Evolutionary conservation across 1,140 invertebrate species (phyloP).

Genomic region (Drosophila neocordata): DNA sequence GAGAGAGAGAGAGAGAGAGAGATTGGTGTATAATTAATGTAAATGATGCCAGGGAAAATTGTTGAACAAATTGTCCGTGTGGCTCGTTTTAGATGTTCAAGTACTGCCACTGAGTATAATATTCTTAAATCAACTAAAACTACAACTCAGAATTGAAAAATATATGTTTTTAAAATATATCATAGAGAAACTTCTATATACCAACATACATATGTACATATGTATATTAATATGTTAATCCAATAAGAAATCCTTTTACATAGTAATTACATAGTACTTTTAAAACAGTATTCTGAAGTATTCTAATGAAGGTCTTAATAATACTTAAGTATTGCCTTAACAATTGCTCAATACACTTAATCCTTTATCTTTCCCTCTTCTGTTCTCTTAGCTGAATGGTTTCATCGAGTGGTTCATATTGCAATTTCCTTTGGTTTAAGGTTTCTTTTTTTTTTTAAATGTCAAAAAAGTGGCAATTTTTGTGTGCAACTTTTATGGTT

Average conservation of each 20-base stretch:
- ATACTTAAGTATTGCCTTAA: not conserved
- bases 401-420: conserved; percentile 43
- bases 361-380: not conserved
- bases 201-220: no score
- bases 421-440: conserved; percentile 29
- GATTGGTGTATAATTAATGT: conserved; percentile 72
- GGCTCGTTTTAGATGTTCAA: not conserved
- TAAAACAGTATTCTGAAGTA: not conserved
- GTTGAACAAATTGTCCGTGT: conserved; percentile 43
- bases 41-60: conserved; percentile 63
- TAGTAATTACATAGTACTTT: no score
- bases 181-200: no score
- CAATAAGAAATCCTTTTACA: no score
- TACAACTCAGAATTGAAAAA: not conserved
- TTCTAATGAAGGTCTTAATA: not conserved
- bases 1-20: conserved; percentile 1
- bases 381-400: not conserved
- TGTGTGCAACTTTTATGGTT: conserved; percentile 25
- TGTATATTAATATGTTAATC: no score
- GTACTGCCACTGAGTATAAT: not conserved
- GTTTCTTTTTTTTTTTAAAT: conserved; percentile 21
- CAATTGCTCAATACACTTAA: not conserved
- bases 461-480: conserved; percentile 31
- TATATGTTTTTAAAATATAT: no score
- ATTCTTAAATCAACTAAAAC: not conserved